These are phyloP conservation scores for Andrena bicolor DNA, from an alignment of 2,888 invertebrate species.

Conservation along the genomic window DNA sequence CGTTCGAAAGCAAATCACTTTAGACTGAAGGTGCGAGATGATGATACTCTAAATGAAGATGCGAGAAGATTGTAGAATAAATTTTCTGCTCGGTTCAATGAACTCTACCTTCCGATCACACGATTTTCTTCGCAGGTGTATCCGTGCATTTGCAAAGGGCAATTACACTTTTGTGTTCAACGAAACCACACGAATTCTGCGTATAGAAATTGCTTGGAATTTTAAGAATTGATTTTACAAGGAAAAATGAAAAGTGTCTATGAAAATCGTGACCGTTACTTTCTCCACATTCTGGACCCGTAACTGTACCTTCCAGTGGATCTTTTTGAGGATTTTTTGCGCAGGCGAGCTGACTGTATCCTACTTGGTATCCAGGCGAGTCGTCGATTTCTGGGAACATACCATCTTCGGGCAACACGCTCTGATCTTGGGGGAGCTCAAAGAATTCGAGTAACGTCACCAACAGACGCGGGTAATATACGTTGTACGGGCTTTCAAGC, in stretches of 20 bases:
- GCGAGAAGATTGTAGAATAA: no score
- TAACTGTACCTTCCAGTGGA: slow-evolving; percentile 88
- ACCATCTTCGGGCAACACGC: slow-evolving; percentile 93
- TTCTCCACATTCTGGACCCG: not conserved
- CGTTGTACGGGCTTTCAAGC: slow-evolving; percentile 88
- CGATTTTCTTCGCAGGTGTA: no score
- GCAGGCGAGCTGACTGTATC: slow-evolving; percentile 95
- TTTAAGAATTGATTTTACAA: no score
- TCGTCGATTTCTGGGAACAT: slow-evolving; percentile 95
- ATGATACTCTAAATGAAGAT: no score
- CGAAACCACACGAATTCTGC: no score
- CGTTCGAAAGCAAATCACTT: no score
- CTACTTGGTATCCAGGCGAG: slow-evolving; percentile 93
- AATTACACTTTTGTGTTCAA: no score
- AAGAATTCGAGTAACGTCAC: slow-evolving; percentile 91
- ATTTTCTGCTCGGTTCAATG: no score
- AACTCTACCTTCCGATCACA: no score
- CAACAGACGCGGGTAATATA: slow-evolving; percentile 80
- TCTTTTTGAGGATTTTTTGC: slow-evolving; percentile 92
- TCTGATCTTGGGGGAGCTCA: slow-evolving; percentile 95
- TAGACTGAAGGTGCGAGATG: no score
- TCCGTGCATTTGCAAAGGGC: no score
- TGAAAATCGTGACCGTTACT: slow-evolving; percentile 1
- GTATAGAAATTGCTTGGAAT: no score
- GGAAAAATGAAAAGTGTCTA: not conserved